Percentiles rank a stretch among this genome's conserved stretches.
phyloP scores from a whole-genome alignment of 2,113 vertebrate species.

The Pachyramphus minor region DNA sequence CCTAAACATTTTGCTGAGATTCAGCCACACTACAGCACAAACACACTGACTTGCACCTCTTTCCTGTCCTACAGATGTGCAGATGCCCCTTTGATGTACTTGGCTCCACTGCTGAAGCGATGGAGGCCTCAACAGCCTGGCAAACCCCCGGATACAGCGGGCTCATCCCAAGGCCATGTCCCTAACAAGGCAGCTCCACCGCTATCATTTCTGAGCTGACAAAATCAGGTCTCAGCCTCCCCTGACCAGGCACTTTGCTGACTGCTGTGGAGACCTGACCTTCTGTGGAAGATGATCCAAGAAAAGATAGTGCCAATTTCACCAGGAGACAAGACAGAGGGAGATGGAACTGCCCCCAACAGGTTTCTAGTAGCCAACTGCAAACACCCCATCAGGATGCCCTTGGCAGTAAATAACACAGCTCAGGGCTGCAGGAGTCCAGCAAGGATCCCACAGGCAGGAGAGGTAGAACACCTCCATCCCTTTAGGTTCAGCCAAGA shows the following conservation, averaged over 20 bases:
- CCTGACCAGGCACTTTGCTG: not conserved
- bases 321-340: not conserved
- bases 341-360: not conserved
- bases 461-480: not conserved
- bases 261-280: not conserved
- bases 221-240: not conserved
- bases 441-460: not conserved
- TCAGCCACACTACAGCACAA: rapidly evolving
- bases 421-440: not conserved
- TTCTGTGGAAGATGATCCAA: not conserved
- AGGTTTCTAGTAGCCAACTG: not conserved
- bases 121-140: not conserved
- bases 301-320: not conserved
- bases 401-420: not conserved
- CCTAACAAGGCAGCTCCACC: rapidly evolving
- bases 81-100: not conserved
- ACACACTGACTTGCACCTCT: no score
- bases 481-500: not conserved
- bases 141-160: not conserved
- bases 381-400: not conserved
- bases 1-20: not conserved
- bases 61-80: not conserved
- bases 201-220: not conserved
- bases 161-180: not conserved
- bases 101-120: not conserved